Evolutionary conservation across 1,140 invertebrate genomes (phyloP), one percentile per base, ranked within the genome.

Genomic region (Meloidogyne exigua): DNA sequence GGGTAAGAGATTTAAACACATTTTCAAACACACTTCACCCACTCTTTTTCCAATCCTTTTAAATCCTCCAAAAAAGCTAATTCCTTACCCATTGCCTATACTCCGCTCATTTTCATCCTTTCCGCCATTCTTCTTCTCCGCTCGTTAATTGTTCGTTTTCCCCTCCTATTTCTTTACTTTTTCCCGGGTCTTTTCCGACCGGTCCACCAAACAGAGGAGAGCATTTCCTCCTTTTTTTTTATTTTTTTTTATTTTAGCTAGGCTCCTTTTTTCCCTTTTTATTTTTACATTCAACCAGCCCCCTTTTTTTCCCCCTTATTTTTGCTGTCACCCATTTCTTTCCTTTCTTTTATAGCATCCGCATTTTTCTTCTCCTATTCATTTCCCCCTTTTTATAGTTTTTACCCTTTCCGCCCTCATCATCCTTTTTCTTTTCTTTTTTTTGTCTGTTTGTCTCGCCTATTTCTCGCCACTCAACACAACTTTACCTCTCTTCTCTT

Each of bases 141-240:
- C 67, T 32, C 28, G 65, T 28, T 68, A 68, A 39, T 32, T 68
- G 67, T 68, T 67, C 65, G 49, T 57, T 57, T n/a, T n/a, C n/a
- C 18, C 49, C 18, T 1, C 2, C 9, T 7, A 18, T n/a, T 7
- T 12, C 3, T n/a, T 57, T 57, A 57, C 15, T 18, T 3, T 15
- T 49, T 49, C 49, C 49, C 18, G n/a, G 49, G 36, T 32, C 7
- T 32, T 39, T 9, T 57, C 49, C 49, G 18, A 57, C 49, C 49
- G 49, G 49, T n/a, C 18, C 44, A 18, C 18, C 49, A 12, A 57
- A 57, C 49, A n/a, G 49, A 57, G 49, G 13, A n/a, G 18, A 57
- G 49, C 49, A 57, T 57, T 57, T 57, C 49, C 49, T 57, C 49
- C n/a, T 57, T 18, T 49, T 18, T 18, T 49, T 0, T 18, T 18